phyloP scores from a whole-genome alignment of 1,140 invertebrate genomes.

The Holotrichia oblita region DNA sequence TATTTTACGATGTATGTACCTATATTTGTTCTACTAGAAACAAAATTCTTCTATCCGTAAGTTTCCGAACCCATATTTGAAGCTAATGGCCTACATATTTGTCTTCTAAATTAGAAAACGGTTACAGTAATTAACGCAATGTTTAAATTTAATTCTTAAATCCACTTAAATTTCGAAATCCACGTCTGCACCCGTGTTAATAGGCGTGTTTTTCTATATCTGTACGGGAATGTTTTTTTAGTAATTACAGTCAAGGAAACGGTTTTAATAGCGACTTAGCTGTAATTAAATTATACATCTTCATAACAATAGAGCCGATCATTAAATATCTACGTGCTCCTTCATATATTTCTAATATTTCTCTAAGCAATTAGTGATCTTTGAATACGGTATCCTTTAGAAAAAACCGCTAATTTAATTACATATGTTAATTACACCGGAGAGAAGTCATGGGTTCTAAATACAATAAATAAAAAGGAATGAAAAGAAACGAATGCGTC shows the following conservation, averaged over 20 bases:
- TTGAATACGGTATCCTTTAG: conserved; percentile 33
- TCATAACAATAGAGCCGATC: conserved; percentile 33
- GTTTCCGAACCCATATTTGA: neutral
- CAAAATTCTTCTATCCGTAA: neutral
- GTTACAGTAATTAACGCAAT: conserved; percentile 25
- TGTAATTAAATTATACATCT: conserved; percentile 35
- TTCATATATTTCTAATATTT: conserved; percentile 36
- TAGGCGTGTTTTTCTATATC: conserved; percentile 22
- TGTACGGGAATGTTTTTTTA: conserved; percentile 33
- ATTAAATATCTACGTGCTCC: conserved; percentile 35
- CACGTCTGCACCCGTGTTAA: conserved; percentile 6
- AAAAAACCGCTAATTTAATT: conserved; percentile 37
- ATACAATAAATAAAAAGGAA: conserved; percentile 18
- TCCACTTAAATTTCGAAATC: conserved; percentile 29
- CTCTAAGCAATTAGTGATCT: conserved; percentile 35
- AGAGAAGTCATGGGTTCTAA: conserved; percentile 32
- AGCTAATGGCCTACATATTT: conserved; percentile 15
- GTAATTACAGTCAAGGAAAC: conserved; percentile 35
- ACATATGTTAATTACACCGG: conserved; percentile 34
- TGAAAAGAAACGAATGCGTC: neutral
- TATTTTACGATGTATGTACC: too few relatives aligned
- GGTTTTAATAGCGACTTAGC: conserved; percentile 28
- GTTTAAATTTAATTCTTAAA: conserved; percentile 17
- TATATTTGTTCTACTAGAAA: too few relatives aligned
- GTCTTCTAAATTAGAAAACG: conserved; percentile 27